Percentiles rank a stretch among this genome's conserved stretches.
phyloP scores from a whole-genome alignment of 1,140 invertebrate species.

The Daktulosphaira vitifoliae region DNA sequence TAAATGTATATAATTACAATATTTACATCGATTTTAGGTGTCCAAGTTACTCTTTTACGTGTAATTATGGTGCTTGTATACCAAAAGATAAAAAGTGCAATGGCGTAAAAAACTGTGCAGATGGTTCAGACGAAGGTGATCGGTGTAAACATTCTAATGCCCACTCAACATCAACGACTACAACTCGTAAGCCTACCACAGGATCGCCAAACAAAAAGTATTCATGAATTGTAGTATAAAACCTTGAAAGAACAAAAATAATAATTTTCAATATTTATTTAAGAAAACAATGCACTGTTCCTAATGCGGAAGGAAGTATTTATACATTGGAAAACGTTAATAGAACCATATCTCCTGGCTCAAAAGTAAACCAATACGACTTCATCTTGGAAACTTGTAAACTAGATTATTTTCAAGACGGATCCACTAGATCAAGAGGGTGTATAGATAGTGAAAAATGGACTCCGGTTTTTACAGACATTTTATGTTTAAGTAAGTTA shows the following conservation, averaged over 20 bases:
- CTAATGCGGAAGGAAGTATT: neutral
- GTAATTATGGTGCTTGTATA: slow-evolving; percentile 55
- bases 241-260: no score
- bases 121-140: slow-evolving; percentile 38
- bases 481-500: slow-evolving; percentile 11
- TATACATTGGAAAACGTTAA: neutral
- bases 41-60: slow-evolving; percentile 19
- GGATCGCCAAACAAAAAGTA: neutral
- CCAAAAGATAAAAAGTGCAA: slow-evolving; percentile 47
- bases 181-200: neutral
- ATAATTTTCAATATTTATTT: no score
- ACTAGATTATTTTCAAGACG: neutral
- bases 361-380: neutral
- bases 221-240: neutral
- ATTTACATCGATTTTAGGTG: neutral
- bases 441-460: neutral
- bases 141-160: neutral
- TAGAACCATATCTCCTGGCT: neutral
- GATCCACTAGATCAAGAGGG: neutral
- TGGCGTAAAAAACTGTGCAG: slow-evolving; percentile 35
- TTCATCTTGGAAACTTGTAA: neutral
- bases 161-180: no score
- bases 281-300: neutral
- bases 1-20: no score
- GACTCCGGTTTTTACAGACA: neutral